Evolutionary conservation across 2,797 vertebrate genomes (phyloP).

Genomic region (Acomys russatus): DNA sequence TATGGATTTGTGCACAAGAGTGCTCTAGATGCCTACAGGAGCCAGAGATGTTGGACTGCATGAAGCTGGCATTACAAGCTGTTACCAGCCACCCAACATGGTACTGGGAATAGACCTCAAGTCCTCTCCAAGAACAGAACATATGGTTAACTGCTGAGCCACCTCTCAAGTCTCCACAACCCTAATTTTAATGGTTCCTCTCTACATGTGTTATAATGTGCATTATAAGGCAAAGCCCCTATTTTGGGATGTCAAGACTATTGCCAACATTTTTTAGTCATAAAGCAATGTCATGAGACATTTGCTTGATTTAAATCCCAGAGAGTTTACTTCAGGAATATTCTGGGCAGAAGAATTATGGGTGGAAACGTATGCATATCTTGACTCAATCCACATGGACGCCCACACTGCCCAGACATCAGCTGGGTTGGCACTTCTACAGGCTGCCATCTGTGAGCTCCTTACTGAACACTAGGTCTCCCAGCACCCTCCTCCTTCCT

Average conservation of each 20-base stretch:
- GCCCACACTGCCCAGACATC: neutral
- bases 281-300: neutral
- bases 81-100: neutral
- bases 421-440: neutral
- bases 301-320: neutral
- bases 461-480: neutral
- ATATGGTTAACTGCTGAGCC: neutral
- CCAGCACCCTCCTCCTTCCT: neutral
- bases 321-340: neutral
- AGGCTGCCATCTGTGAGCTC: neutral
- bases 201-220: neutral
- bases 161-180: neutral
- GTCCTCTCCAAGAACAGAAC: neutral
- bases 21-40: neutral
- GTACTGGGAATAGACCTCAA: neutral
- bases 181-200: neutral
- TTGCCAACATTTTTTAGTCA: neutral
- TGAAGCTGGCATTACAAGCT: neutral
- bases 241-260: neutral
- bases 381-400: neutral
- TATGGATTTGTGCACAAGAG: neutral
- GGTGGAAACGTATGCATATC: neutral
- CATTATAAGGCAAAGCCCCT: neutral
- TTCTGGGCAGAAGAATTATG: neutral
- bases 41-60: neutral